Conservation (phyloP, 2,797 vertebrate species). For the Galaxias olidus region DNA sequence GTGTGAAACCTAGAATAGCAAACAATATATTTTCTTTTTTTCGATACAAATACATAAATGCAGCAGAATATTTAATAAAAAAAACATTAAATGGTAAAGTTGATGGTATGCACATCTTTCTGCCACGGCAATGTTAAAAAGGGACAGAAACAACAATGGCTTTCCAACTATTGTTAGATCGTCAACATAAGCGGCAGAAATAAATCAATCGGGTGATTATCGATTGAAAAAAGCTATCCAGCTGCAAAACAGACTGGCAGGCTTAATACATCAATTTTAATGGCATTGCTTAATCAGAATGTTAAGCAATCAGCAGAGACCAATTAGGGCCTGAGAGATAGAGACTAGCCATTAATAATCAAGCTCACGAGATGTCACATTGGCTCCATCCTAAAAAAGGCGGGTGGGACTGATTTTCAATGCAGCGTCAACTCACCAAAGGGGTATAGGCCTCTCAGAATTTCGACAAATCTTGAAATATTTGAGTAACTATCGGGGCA, state of each 20-base stretch:
- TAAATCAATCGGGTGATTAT: conserved; percentile 74
- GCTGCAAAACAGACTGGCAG: conserved; percentile 68
- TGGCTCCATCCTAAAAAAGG: conserved; percentile 42
- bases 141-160: neutral
- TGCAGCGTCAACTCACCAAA: conserved; percentile 33
- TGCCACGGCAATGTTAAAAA: too few relatives aligned
- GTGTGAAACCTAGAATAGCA: neutral
- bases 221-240: conserved; percentile 72
- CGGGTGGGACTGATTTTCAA: conserved; percentile 37
- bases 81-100: too few relatives aligned
- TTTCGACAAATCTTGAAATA: conserved; percentile 5
- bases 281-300: conserved; percentile 78
- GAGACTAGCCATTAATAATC: conserved; percentile 72
- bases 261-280: conserved; percentile 75
- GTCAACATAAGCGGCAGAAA: conserved; percentile 60
- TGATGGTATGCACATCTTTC: too few relatives aligned
- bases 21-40: conserved; percentile 8
- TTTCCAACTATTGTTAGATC: conserved; percentile 59
- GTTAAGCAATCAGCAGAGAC: conserved; percentile 74
- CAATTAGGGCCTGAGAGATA: conserved; percentile 76
- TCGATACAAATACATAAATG: conserved; percentile 9
- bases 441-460: conserved; percentile 15
- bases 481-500: neutral
- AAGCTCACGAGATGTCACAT: conserved; percentile 53
- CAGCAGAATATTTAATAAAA: neutral